These are phyloP conservation scores for Synanthedon andrenaeformis DNA, from an alignment of 2,888 invertebrate genomes.

Conservation along the genomic window DNA sequence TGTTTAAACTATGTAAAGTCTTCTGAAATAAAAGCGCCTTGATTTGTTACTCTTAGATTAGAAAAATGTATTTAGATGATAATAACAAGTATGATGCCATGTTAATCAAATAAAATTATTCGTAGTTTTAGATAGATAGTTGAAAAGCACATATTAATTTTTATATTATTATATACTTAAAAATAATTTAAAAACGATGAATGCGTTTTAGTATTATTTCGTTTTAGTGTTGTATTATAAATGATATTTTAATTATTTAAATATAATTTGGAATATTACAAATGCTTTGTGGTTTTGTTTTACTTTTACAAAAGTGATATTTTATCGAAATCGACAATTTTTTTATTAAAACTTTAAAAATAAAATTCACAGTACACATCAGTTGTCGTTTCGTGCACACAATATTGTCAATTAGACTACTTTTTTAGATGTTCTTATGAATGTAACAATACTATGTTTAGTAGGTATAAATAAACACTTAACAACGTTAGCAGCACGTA, in stretches of 20 bases:
- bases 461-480: not conserved
- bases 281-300: not conserved
- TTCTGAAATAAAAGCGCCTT: slow-evolving; percentile 41
- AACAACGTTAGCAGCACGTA: not conserved
- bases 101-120: slow-evolving; percentile 25
- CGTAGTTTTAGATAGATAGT: slow-evolving; percentile 14
- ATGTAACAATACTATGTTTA: not conserved
- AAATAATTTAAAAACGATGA: slow-evolving; percentile 27
- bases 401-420: not conserved
- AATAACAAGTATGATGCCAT: slow-evolving; percentile 34
- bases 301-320: no score
- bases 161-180: slow-evolving; percentile 1
- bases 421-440: not conserved
- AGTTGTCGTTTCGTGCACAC: not conserved
- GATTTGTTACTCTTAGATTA: slow-evolving; percentile 30
- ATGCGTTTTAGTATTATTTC: slow-evolving; percentile 68
- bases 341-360: no score
- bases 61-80: slow-evolving; percentile 24
- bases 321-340: no score
- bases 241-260: slow-evolving; percentile 12
- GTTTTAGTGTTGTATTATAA: slow-evolving; percentile 24
- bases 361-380: not conserved
- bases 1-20: slow-evolving; percentile 14
- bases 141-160: slow-evolving; percentile 17
- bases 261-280: not conserved